Base-by-base conservation (phyloP, 1,140 invertebrate genomes). In the Aphidius gifuensis region DNA sequence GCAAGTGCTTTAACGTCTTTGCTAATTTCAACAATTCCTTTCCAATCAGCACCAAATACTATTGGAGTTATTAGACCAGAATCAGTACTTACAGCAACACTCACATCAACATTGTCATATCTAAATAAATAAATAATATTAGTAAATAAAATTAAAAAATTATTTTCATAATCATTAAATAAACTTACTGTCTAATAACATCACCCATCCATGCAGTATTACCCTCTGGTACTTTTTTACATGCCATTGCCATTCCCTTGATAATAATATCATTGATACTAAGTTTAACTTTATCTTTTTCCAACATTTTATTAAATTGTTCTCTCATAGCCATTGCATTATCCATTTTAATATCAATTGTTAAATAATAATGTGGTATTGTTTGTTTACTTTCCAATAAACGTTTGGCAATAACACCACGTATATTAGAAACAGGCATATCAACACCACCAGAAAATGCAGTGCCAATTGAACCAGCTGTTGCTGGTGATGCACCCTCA, bases 251-350 rank as follows among this genome's bases (percentile, higher is more conserved):
- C 16, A 93, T 87, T 2, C 94, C 97, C 79, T 99, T 99, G 49
- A 99, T 93, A 53, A 99, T 90, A 70, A 99, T 97, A 79, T 99
- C 97, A 76, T 99, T 99, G 0, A 99, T 87, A 32, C 95, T 97
- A 9, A 99, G 72, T 80, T 97, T 94, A 11, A 88, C 75, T 56
- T 90, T 89, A 23, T 94, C 85, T 72, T 93, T 94, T 53, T 90
- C 88, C 44, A 97, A 80, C 66, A 89, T 81, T 61, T 90, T 90
- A 67, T 96, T 90, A 48, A 97, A 85, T 74, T 83, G 80, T 61
- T 83, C 83, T 53, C 90, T 83, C 72, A 91, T 79, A 54, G 82
- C 81, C 8, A 90, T 3, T 80, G 90, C 77, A 85, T 80, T 68
- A 72, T 98, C 95, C 71, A 98, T 88, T 71, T 89, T 87, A 45